Conservation (phyloP, 1,140 invertebrate species). For the Meloidogyne chitwoodi region DNA sequence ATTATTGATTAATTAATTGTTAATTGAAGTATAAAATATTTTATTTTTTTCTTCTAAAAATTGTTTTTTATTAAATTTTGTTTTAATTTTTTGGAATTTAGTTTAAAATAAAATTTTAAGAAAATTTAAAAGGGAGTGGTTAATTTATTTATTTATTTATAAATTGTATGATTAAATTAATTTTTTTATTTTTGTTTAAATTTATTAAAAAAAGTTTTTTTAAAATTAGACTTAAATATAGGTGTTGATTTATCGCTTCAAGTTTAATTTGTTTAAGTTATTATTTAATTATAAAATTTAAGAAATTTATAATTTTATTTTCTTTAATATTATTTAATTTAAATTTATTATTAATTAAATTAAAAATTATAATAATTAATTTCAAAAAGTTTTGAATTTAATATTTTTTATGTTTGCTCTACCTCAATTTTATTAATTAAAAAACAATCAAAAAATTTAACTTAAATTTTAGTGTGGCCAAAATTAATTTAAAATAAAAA, state of each 20-base stretch:
- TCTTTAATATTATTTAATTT: no score
- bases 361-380: no score
- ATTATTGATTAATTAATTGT: not conserved
- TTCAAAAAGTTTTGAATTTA: not conserved
- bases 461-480: not conserved
- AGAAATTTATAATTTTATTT: no score
- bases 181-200: not conserved
- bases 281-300: no score
- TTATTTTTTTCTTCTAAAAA: not conserved
- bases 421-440: not conserved
- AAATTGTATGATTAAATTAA: no score
- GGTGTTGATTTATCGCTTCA: not conserved
- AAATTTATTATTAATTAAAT: no score
- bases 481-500: conserved; percentile 16
- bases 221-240: no score
- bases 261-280: not conserved
- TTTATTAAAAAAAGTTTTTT: no score
- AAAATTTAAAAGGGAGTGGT: no score
- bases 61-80: not conserved
- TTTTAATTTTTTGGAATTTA: no score
- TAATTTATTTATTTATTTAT: no score
- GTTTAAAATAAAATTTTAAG: no score
- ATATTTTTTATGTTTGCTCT: not conserved
- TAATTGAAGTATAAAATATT: not conserved
- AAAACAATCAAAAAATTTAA: not conserved